These are phyloP conservation scores for Siphlonurus alternatus DNA, from an alignment of 2,888 invertebrate species.

Conservation along the genomic window DNA sequence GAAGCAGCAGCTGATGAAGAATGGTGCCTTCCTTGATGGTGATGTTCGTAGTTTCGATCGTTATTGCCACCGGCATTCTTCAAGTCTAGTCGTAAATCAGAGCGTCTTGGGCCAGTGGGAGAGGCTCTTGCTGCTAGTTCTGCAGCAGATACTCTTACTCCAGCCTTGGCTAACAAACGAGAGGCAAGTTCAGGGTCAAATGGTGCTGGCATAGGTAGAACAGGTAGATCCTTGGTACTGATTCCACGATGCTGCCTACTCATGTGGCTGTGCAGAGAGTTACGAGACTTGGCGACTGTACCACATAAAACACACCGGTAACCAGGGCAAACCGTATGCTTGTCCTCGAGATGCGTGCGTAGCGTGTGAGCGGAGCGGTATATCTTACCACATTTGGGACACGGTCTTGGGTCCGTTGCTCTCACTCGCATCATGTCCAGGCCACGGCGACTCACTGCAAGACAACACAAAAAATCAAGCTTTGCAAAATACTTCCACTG, in stretches of 20 bases:
- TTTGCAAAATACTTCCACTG: too few relatives aligned
- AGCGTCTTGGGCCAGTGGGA: conserved; percentile 61
- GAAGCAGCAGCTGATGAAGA: conserved; percentile 23
- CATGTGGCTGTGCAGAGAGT: conserved; percentile 87
- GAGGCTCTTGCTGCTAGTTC: conserved; percentile 71
- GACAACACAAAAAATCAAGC: conserved; percentile 12
- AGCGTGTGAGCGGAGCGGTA: conserved; percentile 83
- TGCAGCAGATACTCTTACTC: conserved; percentile 61
- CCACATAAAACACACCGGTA: conserved; percentile 84
- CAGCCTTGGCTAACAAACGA: conserved; percentile 70
- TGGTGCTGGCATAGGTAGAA: conserved; percentile 80
- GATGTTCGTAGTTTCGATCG: conserved; percentile 6
- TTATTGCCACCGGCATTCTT: conserved; percentile 25
- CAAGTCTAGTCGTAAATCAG: conserved; percentile 61
- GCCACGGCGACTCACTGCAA: conserved; percentile 49
- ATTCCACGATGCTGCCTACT: conserved; percentile 84
- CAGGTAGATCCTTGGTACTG: conserved; percentile 82
- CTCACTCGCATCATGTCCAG: conserved; percentile 73
- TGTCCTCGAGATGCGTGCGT: conserved; percentile 80
- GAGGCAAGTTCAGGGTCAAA: conserved; percentile 82
- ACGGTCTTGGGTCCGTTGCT: conserved; percentile 82
- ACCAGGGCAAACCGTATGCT: conserved; percentile 83
- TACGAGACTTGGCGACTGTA: conserved; percentile 81
- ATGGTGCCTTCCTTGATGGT: conserved; percentile 8
- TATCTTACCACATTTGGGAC: conserved; percentile 85